Percentiles rank a stretch among this genome's conserved stretches.
Evolutionary conservation across 2,113 vertebrate species (phyloP).

Genomic region (Panurus biarmicus): DNA sequence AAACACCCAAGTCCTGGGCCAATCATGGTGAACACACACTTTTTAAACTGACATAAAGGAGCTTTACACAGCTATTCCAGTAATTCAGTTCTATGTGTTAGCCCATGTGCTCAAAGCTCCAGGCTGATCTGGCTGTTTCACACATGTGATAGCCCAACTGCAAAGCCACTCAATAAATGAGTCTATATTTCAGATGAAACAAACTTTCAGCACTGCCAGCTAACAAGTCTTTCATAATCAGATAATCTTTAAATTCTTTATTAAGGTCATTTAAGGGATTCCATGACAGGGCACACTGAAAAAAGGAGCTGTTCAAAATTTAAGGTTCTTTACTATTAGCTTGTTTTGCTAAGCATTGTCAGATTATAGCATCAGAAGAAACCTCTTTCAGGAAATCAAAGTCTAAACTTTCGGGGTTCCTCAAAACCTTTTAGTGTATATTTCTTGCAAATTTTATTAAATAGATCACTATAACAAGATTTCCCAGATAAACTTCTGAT

Average conservation of each 20-base stretch:
- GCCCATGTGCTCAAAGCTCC: neutral
- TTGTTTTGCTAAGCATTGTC: neutral
- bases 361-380: neutral
- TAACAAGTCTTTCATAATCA: slow-evolving; percentile 18
- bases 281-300: neutral
- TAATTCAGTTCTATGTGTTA: neutral
- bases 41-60: neutral
- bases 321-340: neutral
- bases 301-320: neutral
- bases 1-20: neutral
- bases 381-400: neutral
- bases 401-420: neutral
- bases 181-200: slow-evolving; percentile 2
- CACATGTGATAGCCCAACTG: neutral
- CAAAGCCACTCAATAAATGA: slow-evolving; percentile 30
- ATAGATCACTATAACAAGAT: neutral
- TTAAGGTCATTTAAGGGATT: neutral
- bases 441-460: neutral
- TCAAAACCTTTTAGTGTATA: neutral
- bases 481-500: neutral
- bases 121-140: neutral
- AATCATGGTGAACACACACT: neutral
- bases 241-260: slow-evolving; percentile 18
- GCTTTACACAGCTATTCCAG: neutral
- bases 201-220: neutral